Conservation (phyloP, 2,113 vertebrate genomes). For the western clawed frog (Xenopus tropicalis) region UCB_Xtro_10.0 CM004448.2:38151501-38152000, state of each 20-base stretch:
- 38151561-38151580: too few relatives aligned
- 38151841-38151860: conserved; percentile 92
- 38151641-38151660: too few relatives aligned
- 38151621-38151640: too few relatives aligned
- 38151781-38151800: conserved; percentile 68
- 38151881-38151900: conserved; percentile 98
- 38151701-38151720: conserved; percentile 7
- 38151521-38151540: too few relatives aligned
- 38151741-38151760: conserved; percentile 87
- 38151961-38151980: too few relatives aligned
- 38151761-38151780: conserved; percentile 82
- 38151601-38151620: too few relatives aligned
- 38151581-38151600: too few relatives aligned
- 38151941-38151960: conserved; percentile 85
- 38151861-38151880: conserved; percentile 93
- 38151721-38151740: conserved; percentile 74
- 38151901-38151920: conserved; percentile 95
- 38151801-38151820: conserved; percentile 90
- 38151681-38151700: too few relatives aligned
- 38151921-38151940: conserved; percentile 94
- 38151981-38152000: not conserved
- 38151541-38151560: too few relatives aligned
- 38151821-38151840: conserved; percentile 94
- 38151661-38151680: too few relatives aligned
- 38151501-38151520: too few relatives aligned